Base-by-base conservation (phyloP, 1,140 invertebrate genomes). In the Brachionus sp. region DNA sequence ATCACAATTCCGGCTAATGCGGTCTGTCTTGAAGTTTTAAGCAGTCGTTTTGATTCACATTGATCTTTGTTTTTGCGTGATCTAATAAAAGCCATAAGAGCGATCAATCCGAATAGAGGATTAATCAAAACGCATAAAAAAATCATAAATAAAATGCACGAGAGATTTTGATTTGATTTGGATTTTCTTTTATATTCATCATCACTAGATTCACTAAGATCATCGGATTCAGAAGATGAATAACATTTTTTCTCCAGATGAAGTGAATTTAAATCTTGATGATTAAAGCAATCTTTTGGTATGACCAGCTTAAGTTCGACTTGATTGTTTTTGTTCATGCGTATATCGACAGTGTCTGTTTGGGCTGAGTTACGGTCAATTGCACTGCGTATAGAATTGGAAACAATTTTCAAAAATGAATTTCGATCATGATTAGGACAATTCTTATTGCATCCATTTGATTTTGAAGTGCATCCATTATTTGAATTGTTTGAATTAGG, bases 251-350 rank as follows among this genome's bases (percentile, higher is more conserved):
- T 44, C 16, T 75, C 46, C 19, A 44, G 6, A 29, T 46, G 39
- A 0, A 46, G 25, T 25, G 39, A 44, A 73, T 73, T 39, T 10
- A 73, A 19, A 25, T 46, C 70, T 46, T 75, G 19, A 16, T 75
- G 19, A 29, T 46, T 75, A 25, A 75, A 75, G 5, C 39, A 75
- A 33, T 75, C 19, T 25, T 29, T 44, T 25, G 70, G 70, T 13
- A 75, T 46, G 19, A 25, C 16, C 12, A 75, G 19, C n/a, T 75
- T 75, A 12, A 75, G 39, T 46, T 75, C 70, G 23, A 75, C 25
- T 75, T 75, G 37, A 39, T 75, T 25, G 44, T 75, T 70, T 70
- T 23, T 70, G 35, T 70, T 70, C 64, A 70, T 37, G 12, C 35
- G 33, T 16, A 39, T 39, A 3, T 16, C 35, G 3, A 70, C 66